Evolutionary conservation across 2,797 vertebrate genomes (phyloP).

Genomic region (Macroramphosus scolopax): DNA sequence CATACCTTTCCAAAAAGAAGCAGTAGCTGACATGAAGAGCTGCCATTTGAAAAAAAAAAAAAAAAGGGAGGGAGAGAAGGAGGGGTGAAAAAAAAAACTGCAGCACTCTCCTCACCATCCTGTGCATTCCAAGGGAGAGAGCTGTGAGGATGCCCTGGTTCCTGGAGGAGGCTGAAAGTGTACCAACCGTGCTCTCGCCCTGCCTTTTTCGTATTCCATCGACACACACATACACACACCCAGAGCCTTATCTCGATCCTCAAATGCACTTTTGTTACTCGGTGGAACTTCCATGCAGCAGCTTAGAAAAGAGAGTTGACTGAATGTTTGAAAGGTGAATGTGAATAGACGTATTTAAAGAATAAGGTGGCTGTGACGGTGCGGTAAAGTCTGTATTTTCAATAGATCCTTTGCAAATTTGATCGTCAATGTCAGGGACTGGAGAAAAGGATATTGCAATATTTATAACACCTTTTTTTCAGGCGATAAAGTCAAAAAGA

Average conservation of each 20-base stretch:
- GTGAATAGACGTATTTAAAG: slow-evolving; percentile 41
- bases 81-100: slow-evolving; percentile 65
- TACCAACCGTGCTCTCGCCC: slow-evolving; percentile 54
- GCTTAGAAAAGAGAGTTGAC: slow-evolving; percentile 54
- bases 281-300: slow-evolving; percentile 65
- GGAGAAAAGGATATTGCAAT: slow-evolving; percentile 22
- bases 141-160: slow-evolving; percentile 72
- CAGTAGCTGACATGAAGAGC: slow-evolving; percentile 71
- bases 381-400: slow-evolving; percentile 56
- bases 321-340: slow-evolving; percentile 54
- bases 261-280: slow-evolving; percentile 67
- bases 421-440: slow-evolving; percentile 31
- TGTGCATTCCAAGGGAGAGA: slow-evolving; percentile 69
- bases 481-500: slow-evolving; percentile 67
- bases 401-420: slow-evolving; percentile 49
- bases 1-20: slow-evolving; percentile 83
- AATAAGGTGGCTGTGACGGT: slow-evolving; percentile 32
- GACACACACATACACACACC: slow-evolving; percentile 46
- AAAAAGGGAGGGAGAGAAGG: slow-evolving; percentile 33
- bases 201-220: slow-evolving; percentile 57
- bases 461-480: slow-evolving; percentile 73
- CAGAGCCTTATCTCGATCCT: slow-evolving; percentile 58
- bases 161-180: slow-evolving; percentile 62
- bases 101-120: slow-evolving; percentile 74
- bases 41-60: slow-evolving; percentile 53